phyloP scores from a whole-genome alignment of 1,140 invertebrate genomes.

The Lethrus apterus region DNA sequence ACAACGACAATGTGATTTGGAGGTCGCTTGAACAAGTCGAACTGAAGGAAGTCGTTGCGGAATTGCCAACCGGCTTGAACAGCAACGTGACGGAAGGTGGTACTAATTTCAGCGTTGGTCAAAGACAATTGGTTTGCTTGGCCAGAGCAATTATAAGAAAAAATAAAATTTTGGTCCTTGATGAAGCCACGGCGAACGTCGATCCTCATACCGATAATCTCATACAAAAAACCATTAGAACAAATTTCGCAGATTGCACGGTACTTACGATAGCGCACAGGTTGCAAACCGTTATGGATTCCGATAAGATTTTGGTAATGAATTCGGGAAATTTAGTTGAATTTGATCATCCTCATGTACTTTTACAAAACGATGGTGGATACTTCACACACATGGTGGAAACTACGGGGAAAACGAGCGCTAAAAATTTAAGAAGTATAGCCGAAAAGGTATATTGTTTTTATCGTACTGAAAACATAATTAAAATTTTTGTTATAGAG shows the following conservation, averaged over 20 bases:
- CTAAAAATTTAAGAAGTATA: slow-evolving; percentile 40
- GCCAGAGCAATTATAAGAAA: slow-evolving; percentile 48
- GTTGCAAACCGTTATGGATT: slow-evolving; percentile 64
- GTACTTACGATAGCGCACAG: slow-evolving; percentile 62
- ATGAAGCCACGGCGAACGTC: slow-evolving; percentile 55
- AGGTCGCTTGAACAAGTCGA: slow-evolving; percentile 73
- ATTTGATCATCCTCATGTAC: slow-evolving; percentile 52
- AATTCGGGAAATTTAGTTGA: slow-evolving; percentile 52
- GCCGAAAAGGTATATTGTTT: slow-evolving; percentile 43
- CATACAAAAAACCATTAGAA: slow-evolving; percentile 55
- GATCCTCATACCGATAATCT: slow-evolving; percentile 56
- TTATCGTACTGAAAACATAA: too few species aligned
- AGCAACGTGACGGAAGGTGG: slow-evolving; percentile 57
- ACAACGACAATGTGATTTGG: slow-evolving; percentile 72
- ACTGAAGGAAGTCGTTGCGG: slow-evolving; percentile 53
- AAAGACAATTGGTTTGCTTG: slow-evolving; percentile 51
- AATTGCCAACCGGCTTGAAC: slow-evolving; percentile 44
- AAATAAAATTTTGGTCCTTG: slow-evolving; percentile 51
- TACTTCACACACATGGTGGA: slow-evolving; percentile 44
- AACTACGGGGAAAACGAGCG: slow-evolving; percentile 45
- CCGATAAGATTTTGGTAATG: slow-evolving; percentile 70
- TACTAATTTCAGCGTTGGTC: slow-evolving; percentile 49
- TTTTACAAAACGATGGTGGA: slow-evolving; percentile 54
- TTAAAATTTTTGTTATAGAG: slow-evolving; percentile 4
- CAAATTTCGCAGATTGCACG: slow-evolving; percentile 55